Evolutionary conservation across 2,113 vertebrate genomes (phyloP).

Genomic region (rat (Rattus norvegicus)): DNA sequence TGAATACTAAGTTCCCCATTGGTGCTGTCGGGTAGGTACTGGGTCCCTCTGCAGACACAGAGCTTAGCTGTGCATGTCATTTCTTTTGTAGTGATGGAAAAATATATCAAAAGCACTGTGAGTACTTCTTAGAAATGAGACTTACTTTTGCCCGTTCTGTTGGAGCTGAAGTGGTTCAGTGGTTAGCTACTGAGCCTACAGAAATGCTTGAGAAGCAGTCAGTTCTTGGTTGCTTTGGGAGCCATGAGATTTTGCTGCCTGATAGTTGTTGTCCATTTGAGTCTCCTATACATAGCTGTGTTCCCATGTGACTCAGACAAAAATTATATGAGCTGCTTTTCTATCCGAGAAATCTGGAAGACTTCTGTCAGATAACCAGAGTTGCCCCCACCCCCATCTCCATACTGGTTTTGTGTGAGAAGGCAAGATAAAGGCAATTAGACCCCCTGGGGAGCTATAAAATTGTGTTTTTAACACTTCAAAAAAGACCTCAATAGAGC

Average conservation of each 20-base stretch:
- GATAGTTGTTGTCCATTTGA: slow-evolving; percentile 61
- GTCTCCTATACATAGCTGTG: slow-evolving; percentile 75
- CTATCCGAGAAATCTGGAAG: slow-evolving; percentile 59
- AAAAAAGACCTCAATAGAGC: slow-evolving; percentile 46
- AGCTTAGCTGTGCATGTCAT: slow-evolving; percentile 33
- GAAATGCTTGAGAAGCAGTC: slow-evolving; percentile 61
- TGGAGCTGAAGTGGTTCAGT: slow-evolving; percentile 58
- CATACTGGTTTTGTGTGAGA: slow-evolving; percentile 42
- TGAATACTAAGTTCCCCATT: neutral
- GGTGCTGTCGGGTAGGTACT: neutral
- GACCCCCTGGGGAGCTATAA: slow-evolving; percentile 6
- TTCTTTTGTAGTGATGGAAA: slow-evolving; percentile 49
- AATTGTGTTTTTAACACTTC: slow-evolving; percentile 37
- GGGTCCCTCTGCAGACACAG: neutral
- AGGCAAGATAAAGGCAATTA: slow-evolving; percentile 46
- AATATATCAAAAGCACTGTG: slow-evolving; percentile 33
- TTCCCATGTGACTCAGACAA: slow-evolving; percentile 60
- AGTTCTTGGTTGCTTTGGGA: slow-evolving; percentile 63
- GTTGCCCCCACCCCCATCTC: slow-evolving; percentile 1
- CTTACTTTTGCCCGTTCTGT: slow-evolving; percentile 69
- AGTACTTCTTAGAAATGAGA: slow-evolving; percentile 63
- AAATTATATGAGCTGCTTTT: slow-evolving; percentile 65
- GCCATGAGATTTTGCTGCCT: slow-evolving; percentile 58
- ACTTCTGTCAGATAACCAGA: slow-evolving; percentile 58
- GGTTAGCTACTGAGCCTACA: slow-evolving; percentile 64